A percentile compares a stretch with the other conserved stretches of the same genome.
Evolutionary conservation across 2,113 vertebrate genomes (phyloP).

Genomic region (Stictonetta naevosa): DNA sequence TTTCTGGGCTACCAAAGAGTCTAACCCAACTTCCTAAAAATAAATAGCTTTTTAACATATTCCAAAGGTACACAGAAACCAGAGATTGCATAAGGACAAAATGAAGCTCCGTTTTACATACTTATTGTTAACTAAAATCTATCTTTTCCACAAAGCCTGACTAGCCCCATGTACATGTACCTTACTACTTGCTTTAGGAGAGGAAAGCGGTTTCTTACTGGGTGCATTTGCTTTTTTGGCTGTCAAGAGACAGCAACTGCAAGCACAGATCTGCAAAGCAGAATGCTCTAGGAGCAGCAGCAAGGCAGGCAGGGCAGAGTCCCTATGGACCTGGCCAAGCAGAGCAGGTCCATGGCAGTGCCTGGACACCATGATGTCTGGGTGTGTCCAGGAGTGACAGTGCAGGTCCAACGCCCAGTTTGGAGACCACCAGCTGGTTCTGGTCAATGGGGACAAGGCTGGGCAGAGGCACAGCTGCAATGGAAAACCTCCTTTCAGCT

Average conservation of each 20-base stretch:
- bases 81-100: neutral
- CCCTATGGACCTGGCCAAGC: fast-evolving
- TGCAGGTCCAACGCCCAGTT: neutral
- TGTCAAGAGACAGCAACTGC: neutral
- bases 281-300: neutral
- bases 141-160: neutral
- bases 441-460: neutral
- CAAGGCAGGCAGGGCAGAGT: fast-evolving
- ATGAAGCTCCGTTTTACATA: neutral
- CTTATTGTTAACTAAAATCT: neutral
- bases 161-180: neutral
- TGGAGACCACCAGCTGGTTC: fast-evolving
- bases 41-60: neutral
- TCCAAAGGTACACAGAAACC: neutral
- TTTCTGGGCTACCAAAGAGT: neutral
- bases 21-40: neutral
- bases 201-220: neutral
- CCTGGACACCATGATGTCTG: fast-evolving
- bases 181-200: neutral
- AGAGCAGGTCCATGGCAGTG: neutral
- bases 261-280: neutral
- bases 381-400: fast-evolving
- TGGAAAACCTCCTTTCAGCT: fast-evolving
- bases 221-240: neutral
- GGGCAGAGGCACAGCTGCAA: neutral